phyloP scores from a whole-genome alignment of 2,888 invertebrate species.

The Erebia aethiops region DNA sequence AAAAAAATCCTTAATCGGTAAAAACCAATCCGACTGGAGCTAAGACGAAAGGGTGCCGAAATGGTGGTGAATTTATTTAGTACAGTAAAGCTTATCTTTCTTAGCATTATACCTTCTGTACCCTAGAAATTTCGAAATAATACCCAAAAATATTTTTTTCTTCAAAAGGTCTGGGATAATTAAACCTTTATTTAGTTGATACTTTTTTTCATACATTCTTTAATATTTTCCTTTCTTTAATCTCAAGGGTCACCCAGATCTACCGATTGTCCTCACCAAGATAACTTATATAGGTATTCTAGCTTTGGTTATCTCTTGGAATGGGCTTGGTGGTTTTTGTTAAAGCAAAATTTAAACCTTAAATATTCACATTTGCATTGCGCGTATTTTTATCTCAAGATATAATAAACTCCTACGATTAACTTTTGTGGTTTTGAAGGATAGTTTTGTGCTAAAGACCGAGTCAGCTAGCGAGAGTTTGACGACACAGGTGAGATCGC shows the following conservation, averaged over 20 bases:
- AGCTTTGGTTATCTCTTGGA: constrained; percentile 2
- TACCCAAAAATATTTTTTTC: background rate
- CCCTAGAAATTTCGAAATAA: background rate
- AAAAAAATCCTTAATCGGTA: too few relatives aligned
- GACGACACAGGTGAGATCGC: too few relatives aligned
- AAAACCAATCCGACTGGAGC: too few relatives aligned
- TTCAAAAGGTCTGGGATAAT: background rate
- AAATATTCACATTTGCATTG: constrained; percentile 4
- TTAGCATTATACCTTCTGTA: background rate
- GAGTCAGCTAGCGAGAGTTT: background rate
- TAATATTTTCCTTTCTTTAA: constrained; percentile 14
- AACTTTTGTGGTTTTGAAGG: background rate
- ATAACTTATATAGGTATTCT: constrained; percentile 1
- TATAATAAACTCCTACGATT: too few relatives aligned
- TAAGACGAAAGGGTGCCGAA: too few relatives aligned
- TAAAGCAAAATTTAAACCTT: background rate
- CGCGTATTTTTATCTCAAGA: background rate
- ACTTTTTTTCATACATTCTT: background rate
- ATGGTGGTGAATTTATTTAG: too few relatives aligned
- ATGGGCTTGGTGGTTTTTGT: background rate
- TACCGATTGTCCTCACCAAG: constrained; percentile 9
- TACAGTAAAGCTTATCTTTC: too few relatives aligned
- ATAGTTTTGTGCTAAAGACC: background rate
- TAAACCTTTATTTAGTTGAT: background rate
- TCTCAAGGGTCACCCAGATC: constrained; percentile 15